Conservation (phyloP, 1,140 invertebrate species). For the Nasonia longicornis region DNA sequence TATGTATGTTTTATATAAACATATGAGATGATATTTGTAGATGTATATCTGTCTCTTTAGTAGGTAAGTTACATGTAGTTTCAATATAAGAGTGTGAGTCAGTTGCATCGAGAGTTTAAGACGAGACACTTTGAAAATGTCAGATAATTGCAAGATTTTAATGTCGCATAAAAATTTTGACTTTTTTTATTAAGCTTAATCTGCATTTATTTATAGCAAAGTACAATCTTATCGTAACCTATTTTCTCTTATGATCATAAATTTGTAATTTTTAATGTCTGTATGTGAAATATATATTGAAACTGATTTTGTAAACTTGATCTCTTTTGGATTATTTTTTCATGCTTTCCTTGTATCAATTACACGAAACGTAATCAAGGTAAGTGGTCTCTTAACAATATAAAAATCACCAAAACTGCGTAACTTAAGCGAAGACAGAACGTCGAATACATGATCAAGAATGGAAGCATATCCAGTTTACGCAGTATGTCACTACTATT, state of each 20-base stretch:
- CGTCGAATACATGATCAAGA: no score
- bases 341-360: no score
- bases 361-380: no score
- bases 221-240: constrained; percentile 11
- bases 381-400: no score
- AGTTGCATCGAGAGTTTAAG: constrained; percentile 1
- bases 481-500: no score
- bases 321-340: neutral
- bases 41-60: neutral
- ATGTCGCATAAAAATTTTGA: neutral
- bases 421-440: neutral
- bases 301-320: constrained; percentile 15
- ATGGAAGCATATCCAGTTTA: no score
- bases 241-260: neutral
- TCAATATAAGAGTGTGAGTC: neutral
- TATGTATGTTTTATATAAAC: neutral
- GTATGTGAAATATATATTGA: constrained; percentile 31
- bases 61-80: neutral
- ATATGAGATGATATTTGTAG: neutral
- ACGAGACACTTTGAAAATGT: neutral
- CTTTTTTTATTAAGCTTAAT: neutral
- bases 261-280: constrained; percentile 16
- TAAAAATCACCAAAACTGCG: neutral
- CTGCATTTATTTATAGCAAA: constrained; percentile 34
- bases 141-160: neutral